These are phyloP conservation scores for Coilia nasus DNA, from an alignment of 2,797 vertebrate species.

Conservation along the genomic window DNA sequence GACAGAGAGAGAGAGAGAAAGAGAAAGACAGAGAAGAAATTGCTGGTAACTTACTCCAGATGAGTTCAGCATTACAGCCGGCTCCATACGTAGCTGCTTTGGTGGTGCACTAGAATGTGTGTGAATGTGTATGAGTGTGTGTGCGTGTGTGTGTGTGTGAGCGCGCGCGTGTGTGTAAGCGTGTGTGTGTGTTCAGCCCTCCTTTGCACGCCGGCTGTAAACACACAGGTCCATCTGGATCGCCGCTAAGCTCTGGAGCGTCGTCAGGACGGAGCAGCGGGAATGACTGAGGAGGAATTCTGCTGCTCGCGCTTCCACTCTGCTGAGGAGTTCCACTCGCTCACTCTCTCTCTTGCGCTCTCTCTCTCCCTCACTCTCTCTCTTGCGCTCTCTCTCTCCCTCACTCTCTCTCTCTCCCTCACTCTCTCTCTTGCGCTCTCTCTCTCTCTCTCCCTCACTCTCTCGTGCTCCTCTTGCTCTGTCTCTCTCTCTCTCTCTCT, in stretches of 20 bases:
- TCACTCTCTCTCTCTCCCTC: too few relatives aligned
- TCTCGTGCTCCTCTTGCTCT: too few relatives aligned
- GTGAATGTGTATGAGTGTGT: constrained; percentile 42
- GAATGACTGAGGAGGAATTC: not conserved
- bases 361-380: not conserved
- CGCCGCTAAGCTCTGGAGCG: constrained; percentile 44
- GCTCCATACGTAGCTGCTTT: constrained; percentile 71
- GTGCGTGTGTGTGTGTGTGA: constrained; percentile 59
- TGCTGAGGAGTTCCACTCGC: constrained; percentile 44
- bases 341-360: not conserved
- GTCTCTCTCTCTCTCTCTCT: too few relatives aligned
- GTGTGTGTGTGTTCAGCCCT: constrained; percentile 48
- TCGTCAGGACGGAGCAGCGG: constrained; percentile 39
- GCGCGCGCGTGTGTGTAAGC: constrained; percentile 61
- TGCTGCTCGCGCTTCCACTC: not conserved
- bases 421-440: too few relatives aligned
- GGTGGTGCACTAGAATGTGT: not conserved
- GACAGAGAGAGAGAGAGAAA: not conserved
- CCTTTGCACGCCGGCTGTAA: too few relatives aligned
- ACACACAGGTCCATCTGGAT: constrained; percentile 47
- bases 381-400: too few relatives aligned
- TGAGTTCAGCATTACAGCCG: constrained; percentile 77
- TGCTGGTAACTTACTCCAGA: constrained; percentile 69
- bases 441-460: too few relatives aligned
- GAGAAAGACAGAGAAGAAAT: constrained; percentile 16